Conservation (phyloP, 2,888 invertebrate species). For the Bembecia ichneumoniformis region DNA sequence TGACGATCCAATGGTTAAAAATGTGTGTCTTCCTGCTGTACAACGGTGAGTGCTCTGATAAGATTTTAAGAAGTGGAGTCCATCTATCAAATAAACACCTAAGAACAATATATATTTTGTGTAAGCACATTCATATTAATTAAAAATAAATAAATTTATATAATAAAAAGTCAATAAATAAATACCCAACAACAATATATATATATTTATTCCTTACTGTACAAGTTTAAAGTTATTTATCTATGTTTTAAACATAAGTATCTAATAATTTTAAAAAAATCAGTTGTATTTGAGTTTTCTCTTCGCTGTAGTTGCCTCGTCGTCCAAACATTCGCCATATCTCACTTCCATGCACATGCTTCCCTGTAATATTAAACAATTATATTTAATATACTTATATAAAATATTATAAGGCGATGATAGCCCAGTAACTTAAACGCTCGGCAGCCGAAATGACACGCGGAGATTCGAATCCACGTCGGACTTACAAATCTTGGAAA, state of each 20-base stretch:
- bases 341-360: conserved; percentile 74
- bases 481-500: too few relatives aligned
- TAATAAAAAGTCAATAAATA: not conserved
- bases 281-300: conserved; percentile 42
- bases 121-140: not conserved
- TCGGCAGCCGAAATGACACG: too few relatives aligned
- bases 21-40: too few relatives aligned
- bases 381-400: not conserved
- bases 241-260: not conserved
- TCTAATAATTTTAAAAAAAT: not conserved
- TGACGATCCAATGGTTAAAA: too few relatives aligned
- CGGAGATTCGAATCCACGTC: too few relatives aligned
- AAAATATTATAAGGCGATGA: not conserved
- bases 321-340: conserved; percentile 73
- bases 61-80: too few relatives aligned
- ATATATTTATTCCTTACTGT: not conserved
- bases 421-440: not conserved
- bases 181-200: not conserved
- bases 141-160: not conserved
- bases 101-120: not conserved
- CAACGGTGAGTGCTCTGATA: too few relatives aligned
- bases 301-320: conserved; percentile 48
- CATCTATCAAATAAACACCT: too few relatives aligned
- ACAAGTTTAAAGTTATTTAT: not conserved
- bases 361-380: conserved; percentile 56